phyloP scores from a whole-genome alignment of 2,797 vertebrate genomes.

The Gymnoscopelus microlampas region DNA sequence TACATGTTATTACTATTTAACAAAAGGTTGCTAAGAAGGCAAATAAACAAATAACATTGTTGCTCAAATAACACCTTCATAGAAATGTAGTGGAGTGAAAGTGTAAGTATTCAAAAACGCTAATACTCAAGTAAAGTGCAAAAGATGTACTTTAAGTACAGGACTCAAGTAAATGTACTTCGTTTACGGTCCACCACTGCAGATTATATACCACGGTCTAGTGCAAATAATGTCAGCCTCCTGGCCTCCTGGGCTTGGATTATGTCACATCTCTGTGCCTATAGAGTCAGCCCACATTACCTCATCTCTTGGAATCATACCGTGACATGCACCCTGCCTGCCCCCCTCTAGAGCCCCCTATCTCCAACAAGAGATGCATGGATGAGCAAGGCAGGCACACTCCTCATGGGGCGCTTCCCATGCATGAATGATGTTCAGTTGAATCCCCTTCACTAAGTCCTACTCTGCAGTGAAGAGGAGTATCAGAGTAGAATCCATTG shows the following conservation, averaged over 20 bases:
- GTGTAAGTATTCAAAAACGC: too few relatives aligned
- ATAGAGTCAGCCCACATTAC: constrained; percentile 54
- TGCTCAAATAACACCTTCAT: too few relatives aligned
- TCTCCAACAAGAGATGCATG: constrained; percentile 68
- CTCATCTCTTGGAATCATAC: constrained; percentile 64
- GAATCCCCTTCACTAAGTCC: constrained; percentile 79
- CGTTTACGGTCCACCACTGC: too few relatives aligned
- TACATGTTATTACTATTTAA: too few relatives aligned
- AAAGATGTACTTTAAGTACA: too few relatives aligned
- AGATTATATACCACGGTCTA: constrained; percentile 40
- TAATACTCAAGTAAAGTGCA: too few relatives aligned
- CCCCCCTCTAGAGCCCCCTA: constrained; percentile 41
- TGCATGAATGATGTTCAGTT: constrained; percentile 82
- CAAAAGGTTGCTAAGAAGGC: too few relatives aligned
- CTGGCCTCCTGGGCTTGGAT: constrained; percentile 55
- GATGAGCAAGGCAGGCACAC: constrained; percentile 73
- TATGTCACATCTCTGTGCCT: constrained; percentile 56
- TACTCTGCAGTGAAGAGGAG: constrained; percentile 55
- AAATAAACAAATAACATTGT: too few relatives aligned
- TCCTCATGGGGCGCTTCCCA: constrained; percentile 79
- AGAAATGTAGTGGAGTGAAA: too few relatives aligned
- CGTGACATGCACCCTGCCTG: constrained; percentile 58
- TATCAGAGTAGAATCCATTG: constrained; percentile 64
- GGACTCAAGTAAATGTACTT: too few relatives aligned
- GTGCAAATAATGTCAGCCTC: constrained; percentile 58